Percentiles rank a stretch among this genome's conserved stretches.
These are phyloP conservation scores for Drosophila fungiperda DNA, from an alignment of 2,888 invertebrate species.

Conservation along the genomic window DNA sequence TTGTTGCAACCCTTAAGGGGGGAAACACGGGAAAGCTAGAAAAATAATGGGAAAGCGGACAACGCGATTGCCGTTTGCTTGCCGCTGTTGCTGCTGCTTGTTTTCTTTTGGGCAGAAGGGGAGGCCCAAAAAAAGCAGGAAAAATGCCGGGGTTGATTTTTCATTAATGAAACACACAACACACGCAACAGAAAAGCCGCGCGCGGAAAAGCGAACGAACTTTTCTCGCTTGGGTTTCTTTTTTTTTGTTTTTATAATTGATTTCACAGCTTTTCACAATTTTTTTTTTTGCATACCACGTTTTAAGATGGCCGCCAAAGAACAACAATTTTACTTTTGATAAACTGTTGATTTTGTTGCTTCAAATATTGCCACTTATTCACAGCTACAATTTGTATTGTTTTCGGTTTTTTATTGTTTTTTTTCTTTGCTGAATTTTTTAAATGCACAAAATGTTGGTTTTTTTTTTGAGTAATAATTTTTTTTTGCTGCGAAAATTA, in stretches of 20 bases:
- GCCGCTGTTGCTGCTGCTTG: conserved; percentile 57
- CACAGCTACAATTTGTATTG: conserved; percentile 29
- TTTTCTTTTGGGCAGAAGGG: conserved; percentile 67
- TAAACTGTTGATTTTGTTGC: conserved; percentile 36
- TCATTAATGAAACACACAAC: conserved; percentile 70
- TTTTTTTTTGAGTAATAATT: conserved; percentile 2
- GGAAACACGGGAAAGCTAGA: conserved; percentile 43
- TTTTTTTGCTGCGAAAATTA: conserved; percentile 37
- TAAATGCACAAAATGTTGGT: conserved; percentile 19
- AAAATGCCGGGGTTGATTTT: conserved; percentile 71
- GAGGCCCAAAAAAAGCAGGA: conserved; percentile 9
- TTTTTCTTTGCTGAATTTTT: conserved; percentile 19
- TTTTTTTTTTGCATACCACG: conserved; percentile 38
- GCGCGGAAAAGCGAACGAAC: conserved; percentile 53
- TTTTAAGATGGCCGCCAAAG: conserved; percentile 67
- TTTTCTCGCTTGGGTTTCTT: conserved; percentile 54
- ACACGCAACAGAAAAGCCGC: conserved; percentile 14
- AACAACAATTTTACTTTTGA: conserved; percentile 42
- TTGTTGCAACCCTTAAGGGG: conserved; percentile 63
- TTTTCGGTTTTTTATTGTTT: not conserved
- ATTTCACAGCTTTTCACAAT: conserved; percentile 15
- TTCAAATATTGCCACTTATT: conserved; percentile 13
- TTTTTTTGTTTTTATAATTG: conserved; percentile 21
- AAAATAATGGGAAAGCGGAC: conserved; percentile 31
- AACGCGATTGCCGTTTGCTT: conserved; percentile 15